phyloP scores from a whole-genome alignment of 2,888 invertebrate genomes.

The Psylliodes chrysocephalus region DNA sequence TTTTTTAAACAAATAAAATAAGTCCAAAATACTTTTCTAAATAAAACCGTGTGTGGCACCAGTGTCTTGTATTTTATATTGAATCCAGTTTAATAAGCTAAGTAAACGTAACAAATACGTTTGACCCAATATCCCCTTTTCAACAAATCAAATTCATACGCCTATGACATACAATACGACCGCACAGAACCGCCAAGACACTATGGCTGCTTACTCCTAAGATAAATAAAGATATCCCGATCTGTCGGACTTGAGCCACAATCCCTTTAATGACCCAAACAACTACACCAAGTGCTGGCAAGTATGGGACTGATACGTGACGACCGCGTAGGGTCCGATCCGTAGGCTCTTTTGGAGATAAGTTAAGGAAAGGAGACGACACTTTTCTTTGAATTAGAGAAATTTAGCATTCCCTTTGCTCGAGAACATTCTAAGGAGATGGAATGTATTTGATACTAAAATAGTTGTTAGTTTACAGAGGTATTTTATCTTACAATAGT shows the following conservation, averaged over 20 bases:
- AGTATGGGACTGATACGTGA: conserved; percentile 58
- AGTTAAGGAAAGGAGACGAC: not conserved
- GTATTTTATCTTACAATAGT: no score
- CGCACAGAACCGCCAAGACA: conserved; percentile 57
- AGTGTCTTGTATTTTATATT: no score
- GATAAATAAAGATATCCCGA: conserved; percentile 65
- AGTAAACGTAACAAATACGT: no score
- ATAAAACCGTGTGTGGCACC: no score
- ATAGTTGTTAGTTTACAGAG: no score
- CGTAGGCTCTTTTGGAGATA: not conserved
- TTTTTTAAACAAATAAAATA: no score
- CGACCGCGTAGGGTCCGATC: conserved; percentile 19
- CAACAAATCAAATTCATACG: not conserved
- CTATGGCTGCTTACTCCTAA: conserved; percentile 54
- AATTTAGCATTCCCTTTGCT: no score
- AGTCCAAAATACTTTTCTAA: no score
- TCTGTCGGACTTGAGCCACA: conserved; percentile 24
- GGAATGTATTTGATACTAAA: no score
- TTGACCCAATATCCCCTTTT: no score
- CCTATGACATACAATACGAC: not conserved
- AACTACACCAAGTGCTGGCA: conserved; percentile 59
- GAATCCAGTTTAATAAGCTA: no score
- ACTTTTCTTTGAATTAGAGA: not conserved
- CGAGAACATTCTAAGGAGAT: no score
- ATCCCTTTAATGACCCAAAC: conserved; percentile 63